Percentiles rank a stretch among this genome's conserved stretches.
Evolutionary conservation across 2,113 vertebrate genomes (phyloP).

Genomic region (Saguinus midas): DNA sequence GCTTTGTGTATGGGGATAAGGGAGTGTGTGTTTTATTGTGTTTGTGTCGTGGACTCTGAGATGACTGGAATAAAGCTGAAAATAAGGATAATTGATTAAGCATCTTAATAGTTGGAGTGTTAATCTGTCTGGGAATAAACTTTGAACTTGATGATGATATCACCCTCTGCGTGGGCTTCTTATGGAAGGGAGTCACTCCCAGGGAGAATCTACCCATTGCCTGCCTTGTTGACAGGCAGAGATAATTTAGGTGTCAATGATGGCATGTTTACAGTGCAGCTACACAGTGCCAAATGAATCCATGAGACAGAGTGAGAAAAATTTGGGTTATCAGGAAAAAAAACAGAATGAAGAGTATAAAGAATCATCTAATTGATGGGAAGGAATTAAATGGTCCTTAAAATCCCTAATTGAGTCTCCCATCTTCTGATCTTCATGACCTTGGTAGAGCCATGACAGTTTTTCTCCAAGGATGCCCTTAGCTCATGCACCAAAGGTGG

Average conservation of each 20-base stretch:
- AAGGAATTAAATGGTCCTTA: neutral
- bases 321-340: neutral
- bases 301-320: neutral
- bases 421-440: constrained; percentile 92
- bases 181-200: constrained; percentile 92
- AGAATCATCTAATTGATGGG: neutral
- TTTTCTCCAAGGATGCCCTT: constrained; percentile 91
- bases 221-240: constrained; percentile 92
- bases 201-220: constrained; percentile 88
- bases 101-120: constrained; percentile 91
- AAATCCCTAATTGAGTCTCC: constrained; percentile 85
- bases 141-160: constrained; percentile 93
- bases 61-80: constrained; percentile 71
- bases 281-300: constrained; percentile 86
- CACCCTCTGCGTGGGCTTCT: constrained; percentile 89
- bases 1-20: neutral
- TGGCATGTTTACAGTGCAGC: constrained; percentile 92
- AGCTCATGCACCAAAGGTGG: constrained; percentile 91
- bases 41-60: neutral
- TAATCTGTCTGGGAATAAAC: constrained; percentile 93
- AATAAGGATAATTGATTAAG: constrained; percentile 92
- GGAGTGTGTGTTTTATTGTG: no score
- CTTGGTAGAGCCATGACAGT: constrained; percentile 91
- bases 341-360: no score
- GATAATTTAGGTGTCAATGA: constrained; percentile 89